phyloP scores from a whole-genome alignment of 2,888 invertebrate genomes.

The Pristionchus entomophagus region DNA sequence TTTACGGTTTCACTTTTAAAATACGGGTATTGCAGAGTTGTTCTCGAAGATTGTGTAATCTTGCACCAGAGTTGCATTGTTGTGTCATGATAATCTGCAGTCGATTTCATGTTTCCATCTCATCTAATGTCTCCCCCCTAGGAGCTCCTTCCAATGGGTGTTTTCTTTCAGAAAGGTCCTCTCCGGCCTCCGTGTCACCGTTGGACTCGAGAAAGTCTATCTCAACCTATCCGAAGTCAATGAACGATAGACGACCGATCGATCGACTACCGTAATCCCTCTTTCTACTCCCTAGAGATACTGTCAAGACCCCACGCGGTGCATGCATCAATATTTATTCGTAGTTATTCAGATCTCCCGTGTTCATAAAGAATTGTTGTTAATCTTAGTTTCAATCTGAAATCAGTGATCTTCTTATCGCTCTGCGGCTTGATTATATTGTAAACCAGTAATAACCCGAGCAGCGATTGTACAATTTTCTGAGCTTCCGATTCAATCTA shows the following conservation, averaged over 20 bases:
- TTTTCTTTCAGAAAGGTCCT: slow-evolving; percentile 61
- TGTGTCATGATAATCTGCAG: neutral
- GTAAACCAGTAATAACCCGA: slow-evolving; percentile 12
- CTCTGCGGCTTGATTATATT: neutral
- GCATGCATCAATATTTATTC: slow-evolving; percentile 15
- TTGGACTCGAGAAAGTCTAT: slow-evolving; percentile 63
- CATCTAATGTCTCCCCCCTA: slow-evolving; percentile 4
- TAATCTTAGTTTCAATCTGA: neutral
- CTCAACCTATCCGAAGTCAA: slow-evolving; percentile 63
- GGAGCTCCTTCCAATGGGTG: slow-evolving; percentile 21
- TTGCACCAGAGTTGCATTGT: neutral
- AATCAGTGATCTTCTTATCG: neutral
- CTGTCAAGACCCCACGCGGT: slow-evolving; percentile 32
- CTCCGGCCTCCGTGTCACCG: slow-evolving; percentile 59
- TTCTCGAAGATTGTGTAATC: slow-evolving; percentile 19
- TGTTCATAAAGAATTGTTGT: neutral
- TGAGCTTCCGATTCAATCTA: slow-evolving; percentile 1
- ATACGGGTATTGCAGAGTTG: neutral
- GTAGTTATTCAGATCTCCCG: slow-evolving; percentile 21
- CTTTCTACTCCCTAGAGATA: neutral
- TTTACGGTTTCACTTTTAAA: neutral
- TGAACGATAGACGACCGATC: slow-evolving; percentile 33
- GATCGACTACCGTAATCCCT: neutral
- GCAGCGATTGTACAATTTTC: slow-evolving; percentile 25
- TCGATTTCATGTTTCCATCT: neutral